phyloP scores from a whole-genome alignment of 2,113 vertebrate genomes.

The Zapus hudsonius region DNA sequence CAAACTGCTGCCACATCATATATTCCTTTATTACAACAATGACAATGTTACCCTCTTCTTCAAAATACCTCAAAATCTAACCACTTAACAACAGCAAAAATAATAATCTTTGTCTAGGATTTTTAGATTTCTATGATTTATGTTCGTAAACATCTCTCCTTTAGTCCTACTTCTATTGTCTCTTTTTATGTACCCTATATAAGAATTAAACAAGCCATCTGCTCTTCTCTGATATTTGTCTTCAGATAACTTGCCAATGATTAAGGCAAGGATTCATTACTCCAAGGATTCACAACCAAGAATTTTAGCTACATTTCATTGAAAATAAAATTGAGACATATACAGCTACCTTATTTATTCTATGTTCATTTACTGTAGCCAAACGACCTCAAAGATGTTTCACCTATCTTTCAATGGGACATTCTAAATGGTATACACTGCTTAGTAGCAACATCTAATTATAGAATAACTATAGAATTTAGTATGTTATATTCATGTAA shows the following conservation, averaged over 20 bases:
- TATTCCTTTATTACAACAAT: not conserved
- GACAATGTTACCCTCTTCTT: not conserved
- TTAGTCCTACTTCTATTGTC: not conserved
- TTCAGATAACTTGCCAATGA: not conserved
- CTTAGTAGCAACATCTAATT: conserved; percentile 23
- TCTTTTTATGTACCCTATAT: not conserved
- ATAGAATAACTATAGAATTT: not conserved
- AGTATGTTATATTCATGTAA: not conserved
- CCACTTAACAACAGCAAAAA: not conserved
- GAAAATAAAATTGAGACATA: conserved; percentile 21
- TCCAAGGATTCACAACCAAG: not conserved
- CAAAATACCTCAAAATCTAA: conserved; percentile 26
- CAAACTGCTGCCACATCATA: conserved; percentile 16
- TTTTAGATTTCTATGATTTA: not conserved
- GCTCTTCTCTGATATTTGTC: not conserved
- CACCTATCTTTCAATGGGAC: not conserved
- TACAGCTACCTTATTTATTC: not conserved
- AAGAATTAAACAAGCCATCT: not conserved
- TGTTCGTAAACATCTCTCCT: not conserved
- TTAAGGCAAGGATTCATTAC: conserved; percentile 25
- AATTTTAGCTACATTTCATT: conserved; percentile 25
- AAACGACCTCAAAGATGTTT: conserved; percentile 36
- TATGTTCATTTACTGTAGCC: not conserved
- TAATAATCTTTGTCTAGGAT: not conserved
- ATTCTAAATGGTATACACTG: not conserved